Base-by-base conservation (phyloP, 2,888 invertebrate genomes). In the Uropetala carovei region DNA sequence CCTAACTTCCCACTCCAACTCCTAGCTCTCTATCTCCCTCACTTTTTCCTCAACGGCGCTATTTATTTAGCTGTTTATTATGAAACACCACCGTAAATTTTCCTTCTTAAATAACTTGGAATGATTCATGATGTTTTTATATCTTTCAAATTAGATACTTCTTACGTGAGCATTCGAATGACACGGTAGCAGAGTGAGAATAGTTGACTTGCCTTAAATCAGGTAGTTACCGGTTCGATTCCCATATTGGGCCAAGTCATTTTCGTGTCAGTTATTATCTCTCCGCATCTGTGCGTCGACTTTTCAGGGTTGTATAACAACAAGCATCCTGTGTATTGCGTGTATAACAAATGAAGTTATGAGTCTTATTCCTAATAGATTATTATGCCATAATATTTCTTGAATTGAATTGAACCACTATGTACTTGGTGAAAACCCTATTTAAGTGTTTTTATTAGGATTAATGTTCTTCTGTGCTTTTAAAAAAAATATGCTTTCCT, bases 61-160 rank as follows among this genome's bases (percentile, higher is more conserved):
- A 64, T 89, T 68, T 89, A 89, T 68, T 89, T 43, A 60, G 64
- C 43, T 64, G 64, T 68, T 89, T 43, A 89, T 89, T 68, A n/a
- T 64, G 64, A 68, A 64, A 56, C 43, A 89, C 43, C 64, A 18
- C n/a, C 64, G 64, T 89, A 89, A 89, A 89, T 86, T 30, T 60
- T 14, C 30, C 27, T 9, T 13, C 22, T 14, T 30, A 18, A 86
- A 86, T 59, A 60, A 18, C 30, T 57, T 8, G 11, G 27, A 30
- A 30, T 30, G 30, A 60, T 60, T 86, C 86, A 86, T 60, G 30
- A 60, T 16, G 60, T 60, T 86, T 60, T 27, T 30, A 60, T 27
- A 27, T 30, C 30, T 30, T 27, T 60, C 30, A 60, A 86, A 86
- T 60, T 86, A 60, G 86, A 86, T 86, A 86, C 60, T 86, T 59